Percentiles rank a stretch among this genome's conserved stretches.
These are phyloP conservation scores for Proales similis DNA, from an alignment of 1,140 invertebrate species.

Conservation along the genomic window DNA sequence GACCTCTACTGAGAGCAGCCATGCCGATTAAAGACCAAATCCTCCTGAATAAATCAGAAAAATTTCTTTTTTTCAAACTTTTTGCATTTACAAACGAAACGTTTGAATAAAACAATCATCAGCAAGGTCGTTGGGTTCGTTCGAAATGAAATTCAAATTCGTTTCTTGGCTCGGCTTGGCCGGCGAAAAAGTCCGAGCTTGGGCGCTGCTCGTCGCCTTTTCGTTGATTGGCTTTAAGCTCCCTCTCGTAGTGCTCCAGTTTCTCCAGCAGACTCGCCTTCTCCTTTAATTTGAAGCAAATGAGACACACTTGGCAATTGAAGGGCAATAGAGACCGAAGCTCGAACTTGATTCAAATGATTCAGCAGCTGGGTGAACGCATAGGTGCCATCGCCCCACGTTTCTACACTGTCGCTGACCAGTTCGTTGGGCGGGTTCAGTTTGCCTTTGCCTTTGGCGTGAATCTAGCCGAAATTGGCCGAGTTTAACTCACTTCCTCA, in stretches of 20 bases:
- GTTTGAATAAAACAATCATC: too few relatives aligned
- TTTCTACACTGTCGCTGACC: constrained; percentile 11
- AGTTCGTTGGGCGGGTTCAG: constrained; percentile 20
- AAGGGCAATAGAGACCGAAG: neutral
- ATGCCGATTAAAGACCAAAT: too few relatives aligned
- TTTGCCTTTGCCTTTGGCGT: constrained; percentile 20
- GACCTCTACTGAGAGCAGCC: too few relatives aligned
- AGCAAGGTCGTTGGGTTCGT: too few relatives aligned
- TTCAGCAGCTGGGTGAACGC: constrained; percentile 19
- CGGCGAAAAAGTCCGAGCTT: too few relatives aligned
- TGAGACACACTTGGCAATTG: neutral
- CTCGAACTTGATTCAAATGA: constrained; percentile 35
- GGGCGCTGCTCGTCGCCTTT: too few relatives aligned
- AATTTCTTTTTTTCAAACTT: too few relatives aligned
- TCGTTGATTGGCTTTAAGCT: neutral
- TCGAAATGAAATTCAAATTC: too few relatives aligned
- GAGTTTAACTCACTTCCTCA: neutral
- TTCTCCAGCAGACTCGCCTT: constrained; percentile 34
- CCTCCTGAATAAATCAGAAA: too few relatives aligned
- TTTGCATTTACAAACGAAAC: too few relatives aligned
- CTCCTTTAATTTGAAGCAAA: constrained; percentile 1
- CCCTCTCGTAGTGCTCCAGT: constrained; percentile 33
- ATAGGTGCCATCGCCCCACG: constrained; percentile 32
- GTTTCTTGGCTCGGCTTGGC: too few relatives aligned
- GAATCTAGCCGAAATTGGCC: constrained; percentile 4